These are phyloP conservation scores for Helostoma temminkii DNA, from an alignment of 2,797 vertebrate genomes.

Conservation along the genomic window DNA sequence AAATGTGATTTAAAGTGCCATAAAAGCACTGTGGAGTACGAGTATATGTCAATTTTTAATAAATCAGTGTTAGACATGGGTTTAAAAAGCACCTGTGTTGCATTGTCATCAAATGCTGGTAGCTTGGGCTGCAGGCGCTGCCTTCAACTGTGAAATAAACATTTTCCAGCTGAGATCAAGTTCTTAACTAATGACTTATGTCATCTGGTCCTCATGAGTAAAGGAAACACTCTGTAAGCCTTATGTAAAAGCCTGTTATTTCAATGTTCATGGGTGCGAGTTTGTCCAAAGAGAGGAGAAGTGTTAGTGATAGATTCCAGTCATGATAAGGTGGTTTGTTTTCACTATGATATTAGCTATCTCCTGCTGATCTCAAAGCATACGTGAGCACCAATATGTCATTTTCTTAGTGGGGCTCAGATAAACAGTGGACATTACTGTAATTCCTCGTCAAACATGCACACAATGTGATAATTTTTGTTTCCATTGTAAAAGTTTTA, in stretches of 20 bases:
- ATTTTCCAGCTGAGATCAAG: conserved; percentile 73
- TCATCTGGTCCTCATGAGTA: conserved; percentile 80
- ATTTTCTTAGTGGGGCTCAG: conserved; percentile 15
- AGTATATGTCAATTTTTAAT: conserved; percentile 32
- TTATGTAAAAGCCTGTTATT: conserved; percentile 42
- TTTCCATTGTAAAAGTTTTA: not conserved
- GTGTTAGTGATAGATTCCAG: conserved; percentile 66
- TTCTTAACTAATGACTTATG: conserved; percentile 71
- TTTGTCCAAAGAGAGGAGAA: conserved; percentile 67
- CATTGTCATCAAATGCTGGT: conserved; percentile 65
- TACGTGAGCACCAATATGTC: conserved; percentile 11
- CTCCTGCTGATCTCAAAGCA: conserved; percentile 50
- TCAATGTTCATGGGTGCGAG: conserved; percentile 32
- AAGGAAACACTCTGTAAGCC: conserved; percentile 60
- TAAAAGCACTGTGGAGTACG: conserved; percentile 48
- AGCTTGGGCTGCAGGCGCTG: conserved; percentile 41
- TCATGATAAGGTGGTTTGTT: conserved; percentile 59
- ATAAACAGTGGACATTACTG: not conserved
- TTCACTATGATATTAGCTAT: conserved; percentile 58
- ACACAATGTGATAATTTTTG: not conserved
- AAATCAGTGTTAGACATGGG: conserved; percentile 32
- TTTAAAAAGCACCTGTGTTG: conserved; percentile 60
- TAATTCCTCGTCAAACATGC: conserved; percentile 33
- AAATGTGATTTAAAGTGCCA: conserved; percentile 37
- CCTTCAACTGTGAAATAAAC: conserved; percentile 66